A percentile compares a stretch with the other conserved stretches of the same genome.
phyloP scores from a whole-genome alignment of 2,113 vertebrate species.

The crab-eating macaque (Macaca fascicularis) region DNA sequence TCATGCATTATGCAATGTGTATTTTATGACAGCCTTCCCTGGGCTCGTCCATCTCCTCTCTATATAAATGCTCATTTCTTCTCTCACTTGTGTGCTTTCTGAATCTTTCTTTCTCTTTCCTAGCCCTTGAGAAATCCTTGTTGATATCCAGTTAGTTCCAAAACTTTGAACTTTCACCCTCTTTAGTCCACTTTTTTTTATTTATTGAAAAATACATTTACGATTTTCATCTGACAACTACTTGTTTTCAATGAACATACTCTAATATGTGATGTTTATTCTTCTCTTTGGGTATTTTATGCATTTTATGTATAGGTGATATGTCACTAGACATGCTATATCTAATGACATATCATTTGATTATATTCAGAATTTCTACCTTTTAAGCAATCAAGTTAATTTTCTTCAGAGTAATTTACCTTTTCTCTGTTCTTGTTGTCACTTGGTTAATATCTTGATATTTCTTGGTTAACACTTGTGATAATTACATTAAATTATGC shows the following conservation, averaged over 20 bases:
- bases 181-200: background rate
- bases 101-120: slow-evolving; percentile 11
- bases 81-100: background rate
- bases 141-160: slow-evolving; percentile 55
- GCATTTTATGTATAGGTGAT: background rate
- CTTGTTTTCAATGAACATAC: background rate
- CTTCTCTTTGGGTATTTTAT: background rate
- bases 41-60: slow-evolving; percentile 68
- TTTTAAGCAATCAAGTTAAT: background rate
- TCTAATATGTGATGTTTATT: background rate
- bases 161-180: background rate
- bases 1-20: slow-evolving; percentile 83
- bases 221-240: background rate
- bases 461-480: background rate
- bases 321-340: background rate
- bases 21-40: slow-evolving; percentile 83
- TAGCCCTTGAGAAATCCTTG: slow-evolving; percentile 73
- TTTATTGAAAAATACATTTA: background rate
- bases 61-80: slow-evolving; percentile 6
- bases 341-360: background rate
- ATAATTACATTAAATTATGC: background rate
- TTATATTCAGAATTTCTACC: background rate
- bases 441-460: background rate
- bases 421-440: background rate
- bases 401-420: background rate